These are phyloP conservation scores for Heliconius nattereri DNA, from an alignment of 1,140 invertebrate species.

Conservation along the genomic window DNA sequence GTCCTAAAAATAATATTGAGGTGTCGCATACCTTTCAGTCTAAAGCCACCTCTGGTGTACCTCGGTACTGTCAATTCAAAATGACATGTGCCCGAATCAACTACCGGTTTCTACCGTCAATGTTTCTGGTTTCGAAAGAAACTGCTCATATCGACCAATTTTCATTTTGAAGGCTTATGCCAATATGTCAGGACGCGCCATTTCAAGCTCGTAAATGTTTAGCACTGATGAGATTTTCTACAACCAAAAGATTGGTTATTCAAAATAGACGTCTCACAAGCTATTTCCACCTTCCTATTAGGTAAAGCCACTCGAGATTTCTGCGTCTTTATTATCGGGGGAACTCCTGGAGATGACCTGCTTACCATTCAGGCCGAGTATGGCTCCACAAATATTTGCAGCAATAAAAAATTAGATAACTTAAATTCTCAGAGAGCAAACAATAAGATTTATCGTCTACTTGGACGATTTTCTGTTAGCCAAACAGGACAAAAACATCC, in stretches of 20 bases:
- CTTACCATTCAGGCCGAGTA: conserved; percentile 45
- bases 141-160: conserved; percentile 43
- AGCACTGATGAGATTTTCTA: conserved; percentile 38
- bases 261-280: conserved; percentile 51
- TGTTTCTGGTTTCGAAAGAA: conserved; percentile 50
- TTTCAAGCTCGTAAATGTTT: conserved; percentile 40
- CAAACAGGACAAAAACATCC: too few relatives aligned
- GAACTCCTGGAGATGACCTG: conserved; percentile 53
- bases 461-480: too few relatives aligned
- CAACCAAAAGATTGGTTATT: conserved; percentile 49
- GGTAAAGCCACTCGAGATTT: conserved; percentile 47
- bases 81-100: conserved; percentile 14
- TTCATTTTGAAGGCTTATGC: conserved; percentile 56
- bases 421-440: conserved; percentile 1
- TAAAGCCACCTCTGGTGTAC: too few relatives aligned
- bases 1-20: too few relatives aligned
- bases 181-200: conserved; percentile 27
- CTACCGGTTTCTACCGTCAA: conserved; percentile 49
- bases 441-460: neutral
- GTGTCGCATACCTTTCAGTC: too few relatives aligned
- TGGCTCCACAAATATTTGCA: conserved; percentile 41
- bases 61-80: conserved; percentile 12
- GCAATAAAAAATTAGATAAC: conserved; percentile 36
- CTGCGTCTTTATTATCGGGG: conserved; percentile 42
- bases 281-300: conserved; percentile 54